Evolutionary conservation across 2,888 invertebrate species (phyloP), one percentile per base, ranked within the genome.

Genomic region (Lucinisca nassula): DNA sequence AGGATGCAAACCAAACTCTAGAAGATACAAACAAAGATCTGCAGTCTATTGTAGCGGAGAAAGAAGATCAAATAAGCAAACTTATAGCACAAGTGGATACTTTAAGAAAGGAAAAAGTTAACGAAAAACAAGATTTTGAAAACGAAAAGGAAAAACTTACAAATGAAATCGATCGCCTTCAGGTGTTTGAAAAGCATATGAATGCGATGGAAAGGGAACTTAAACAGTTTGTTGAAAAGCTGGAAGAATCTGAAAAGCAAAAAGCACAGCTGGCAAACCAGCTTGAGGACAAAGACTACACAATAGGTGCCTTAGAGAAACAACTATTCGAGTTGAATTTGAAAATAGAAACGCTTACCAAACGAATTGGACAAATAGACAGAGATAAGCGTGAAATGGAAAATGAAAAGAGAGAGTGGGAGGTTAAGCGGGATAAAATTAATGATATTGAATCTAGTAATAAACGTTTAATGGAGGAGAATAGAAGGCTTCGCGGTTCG

Each of bases 381-480:
- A 88, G 91, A 38, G 92, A 93, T 12, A 90, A 91, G 35, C 89
- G 90, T 35, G 91, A 92, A 35, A 76, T 89, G 40, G 84, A 85
- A 73, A 70, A 81, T 12, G 87, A 91, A 73, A 92, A 87, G 55
- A 77, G 86, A n/a, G 88, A 88, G 55, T 90, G 90, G 90, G 87
- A 87, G 24, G 87, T 90, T 17, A 88, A 90, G 67, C 86, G 76
- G 70, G 90, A 92, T 77, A 87, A 91, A 35, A 37, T 91, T 21
- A 87, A 90, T 58, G 92, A 92, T 55, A 90, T 92, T 74, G 92
- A 92, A 74, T 70, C 91, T n/a, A 90, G 90, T 72, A 90, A 91
- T 80, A 91, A 90, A 77, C 82, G 90, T 35, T 70, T 92, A n/a
- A 76, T 85, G 24, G 91, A 92, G 37, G 92, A 92, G 89, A 92